A percentile compares a stretch with the other conserved stretches of the same genome.
These are phyloP conservation scores for Ptilonorhynchus violaceus DNA, from an alignment of 2,113 vertebrate species.

Conservation along the genomic window DNA sequence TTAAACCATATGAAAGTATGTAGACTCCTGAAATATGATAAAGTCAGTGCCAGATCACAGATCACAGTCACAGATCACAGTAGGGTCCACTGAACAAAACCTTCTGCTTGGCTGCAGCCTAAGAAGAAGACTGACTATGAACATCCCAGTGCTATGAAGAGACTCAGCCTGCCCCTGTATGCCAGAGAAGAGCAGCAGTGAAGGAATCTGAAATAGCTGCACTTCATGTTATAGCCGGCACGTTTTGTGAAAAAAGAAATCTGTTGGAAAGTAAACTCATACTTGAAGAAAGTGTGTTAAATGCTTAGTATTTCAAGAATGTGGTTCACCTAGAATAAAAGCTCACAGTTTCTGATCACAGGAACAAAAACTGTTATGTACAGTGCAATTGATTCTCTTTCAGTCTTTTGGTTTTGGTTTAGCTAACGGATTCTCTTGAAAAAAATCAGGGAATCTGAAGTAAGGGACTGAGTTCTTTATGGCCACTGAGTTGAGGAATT, in stretches of 20 bases:
- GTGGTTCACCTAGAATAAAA: not conserved
- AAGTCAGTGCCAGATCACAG: not conserved
- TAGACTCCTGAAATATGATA: slow-evolving; percentile 36
- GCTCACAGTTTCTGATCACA: not conserved
- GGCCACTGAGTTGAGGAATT: not conserved
- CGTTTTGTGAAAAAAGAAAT: not conserved
- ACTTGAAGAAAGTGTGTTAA: not conserved
- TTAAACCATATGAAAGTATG: slow-evolving; percentile 46
- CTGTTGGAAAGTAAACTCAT: not conserved
- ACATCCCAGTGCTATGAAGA: not conserved
- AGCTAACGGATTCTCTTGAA: not conserved
- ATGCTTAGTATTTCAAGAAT: not conserved
- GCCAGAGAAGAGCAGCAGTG: not conserved
- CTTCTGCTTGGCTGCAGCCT: slow-evolving; percentile 29
- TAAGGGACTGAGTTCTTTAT: not conserved
- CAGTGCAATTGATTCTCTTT: not conserved
- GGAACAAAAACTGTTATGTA: not conserved
- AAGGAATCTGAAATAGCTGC: not conserved
- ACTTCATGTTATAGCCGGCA: fast-evolving
- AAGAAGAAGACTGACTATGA: not conserved
- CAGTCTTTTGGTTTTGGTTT: not conserved
- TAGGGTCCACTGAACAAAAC: slow-evolving; percentile 40
- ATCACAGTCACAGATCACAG: slow-evolving; percentile 1
- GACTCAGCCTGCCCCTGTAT: not conserved
- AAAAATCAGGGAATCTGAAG: not conserved